A percentile compares a stretch with the other conserved stretches of the same genome.
Evolutionary conservation across 2,797 vertebrate genomes (phyloP).

Genomic region (Thunnus albacares): DNA sequence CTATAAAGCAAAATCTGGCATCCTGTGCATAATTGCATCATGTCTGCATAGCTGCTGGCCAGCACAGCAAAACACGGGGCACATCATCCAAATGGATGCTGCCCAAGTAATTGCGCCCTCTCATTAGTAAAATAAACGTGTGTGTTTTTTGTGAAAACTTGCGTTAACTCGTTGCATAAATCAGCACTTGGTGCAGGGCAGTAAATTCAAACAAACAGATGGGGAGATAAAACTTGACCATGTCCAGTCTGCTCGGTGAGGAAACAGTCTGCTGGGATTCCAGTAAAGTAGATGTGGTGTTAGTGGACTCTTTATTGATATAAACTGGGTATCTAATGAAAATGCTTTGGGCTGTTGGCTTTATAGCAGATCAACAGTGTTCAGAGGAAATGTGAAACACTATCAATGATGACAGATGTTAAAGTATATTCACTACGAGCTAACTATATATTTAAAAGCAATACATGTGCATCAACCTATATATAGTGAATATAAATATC

Average conservation of each 20-base stretch:
- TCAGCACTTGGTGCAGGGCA: slow-evolving; percentile 59
- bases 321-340: slow-evolving; percentile 22
- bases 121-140: slow-evolving; percentile 86
- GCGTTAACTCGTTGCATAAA: slow-evolving; percentile 75
- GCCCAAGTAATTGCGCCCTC: slow-evolving; percentile 78
- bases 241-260: slow-evolving; percentile 27
- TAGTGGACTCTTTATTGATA: background rate
- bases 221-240: slow-evolving; percentile 76
- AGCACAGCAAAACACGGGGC: slow-evolving; percentile 71
- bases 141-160: slow-evolving; percentile 83
- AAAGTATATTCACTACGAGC: background rate
- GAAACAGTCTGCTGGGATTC: slow-evolving; percentile 55
- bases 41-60: slow-evolving; percentile 70
- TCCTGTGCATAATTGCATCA: slow-evolving; percentile 66
- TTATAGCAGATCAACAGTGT: background rate
- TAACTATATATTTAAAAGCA: background rate
- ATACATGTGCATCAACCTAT: background rate
- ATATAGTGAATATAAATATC: too few species aligned
- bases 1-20: slow-evolving; percentile 63
- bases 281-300: slow-evolving; percentile 11
- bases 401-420: background rate
- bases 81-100: slow-evolving; percentile 75
- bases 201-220: slow-evolving; percentile 83
- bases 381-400: background rate
- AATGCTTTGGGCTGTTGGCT: background rate